A percentile compares a stretch with the other conserved stretches of the same genome.
phyloP scores from a whole-genome alignment of 2,888 invertebrate genomes.

The Hermaeophaga mercurialis region DNA sequence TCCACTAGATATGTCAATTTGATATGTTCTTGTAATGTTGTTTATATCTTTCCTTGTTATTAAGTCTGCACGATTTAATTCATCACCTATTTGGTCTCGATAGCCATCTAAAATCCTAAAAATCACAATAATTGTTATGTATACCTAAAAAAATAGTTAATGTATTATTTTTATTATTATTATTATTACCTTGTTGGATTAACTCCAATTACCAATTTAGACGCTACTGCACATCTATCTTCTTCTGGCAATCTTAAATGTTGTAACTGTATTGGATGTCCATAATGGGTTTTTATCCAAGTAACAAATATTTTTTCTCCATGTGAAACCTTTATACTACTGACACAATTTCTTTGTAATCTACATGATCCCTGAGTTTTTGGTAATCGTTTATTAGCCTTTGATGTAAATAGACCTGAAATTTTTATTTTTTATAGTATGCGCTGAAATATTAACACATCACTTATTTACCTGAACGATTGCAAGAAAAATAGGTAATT shows the following conservation, averaged over 20 bases:
- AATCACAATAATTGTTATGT: background rate
- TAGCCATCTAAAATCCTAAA: constrained; percentile 19
- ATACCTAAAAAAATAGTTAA: background rate
- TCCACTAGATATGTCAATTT: background rate
- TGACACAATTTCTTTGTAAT: too few relatives aligned
- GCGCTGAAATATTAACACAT: too few relatives aligned
- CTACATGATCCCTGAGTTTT: too few relatives aligned
- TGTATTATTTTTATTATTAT: background rate
- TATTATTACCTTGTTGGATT: background rate
- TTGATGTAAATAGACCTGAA: background rate
- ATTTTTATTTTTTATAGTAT: too few relatives aligned
- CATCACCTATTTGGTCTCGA: constrained; percentile 11
- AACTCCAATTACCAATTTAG: background rate
- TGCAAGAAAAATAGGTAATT: too few relatives aligned
- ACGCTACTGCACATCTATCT: background rate
- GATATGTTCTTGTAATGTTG: background rate
- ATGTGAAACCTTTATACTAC: too few relatives aligned
- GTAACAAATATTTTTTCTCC: background rate
- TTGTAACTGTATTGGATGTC: background rate
- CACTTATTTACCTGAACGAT: too few relatives aligned
- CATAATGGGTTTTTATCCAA: background rate
- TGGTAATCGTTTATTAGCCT: too few relatives aligned
- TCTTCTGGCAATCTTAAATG: background rate
- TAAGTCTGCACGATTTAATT: background rate
- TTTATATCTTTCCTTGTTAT: background rate